Evolutionary conservation across 2,797 vertebrate genomes (phyloP), one percentile per base, ranked within the genome.

Genomic region (Sternarchorhynchus goeldii): DNA sequence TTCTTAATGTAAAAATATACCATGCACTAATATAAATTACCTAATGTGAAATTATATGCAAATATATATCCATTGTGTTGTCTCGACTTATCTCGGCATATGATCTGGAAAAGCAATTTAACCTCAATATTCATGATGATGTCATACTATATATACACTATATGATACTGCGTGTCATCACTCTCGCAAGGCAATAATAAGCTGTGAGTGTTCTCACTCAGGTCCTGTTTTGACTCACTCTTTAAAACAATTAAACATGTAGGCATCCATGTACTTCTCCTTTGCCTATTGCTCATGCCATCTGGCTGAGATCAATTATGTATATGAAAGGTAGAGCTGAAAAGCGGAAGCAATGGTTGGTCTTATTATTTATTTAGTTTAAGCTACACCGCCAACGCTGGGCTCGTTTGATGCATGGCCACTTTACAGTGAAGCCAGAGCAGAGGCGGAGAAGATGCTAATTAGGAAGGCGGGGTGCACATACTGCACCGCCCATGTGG

Each of bases 241-340:
- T 93, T 91, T 93, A 92, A 93, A 93, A 93, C 92, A 94, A 94
- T 94, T 94, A 93, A 93, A 93, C 92, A 92, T 92, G 92, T 92
- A 91, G 91, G 88, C 87, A 88, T 89, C 93, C 88, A 91, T 93
- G 93, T 93, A 91, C 88, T 89, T 92, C 91, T 93, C 91, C 90
- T 92, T 93, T 93, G 91, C 91, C 90, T 92, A 88, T 89, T 84
- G 81, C 91, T 90, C 86, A 87, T 87, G 90, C 93, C 93, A 94
- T 94, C 93, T 94, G 93, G 82, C 89, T 92, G 87, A 86, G 79
- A 92, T 94, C 87, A 92, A 94, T 94, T 92, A 94, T 90, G 90
- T 91, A 91, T 88, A 90, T 55, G 79, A 83, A 82, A 90, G 87
- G 88, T 82, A 89, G 88, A 86, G 84, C 79, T 80, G 79, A 75